These are phyloP conservation scores for Rallus limicola DNA, from an alignment of 2,113 vertebrate species.

Conservation along the genomic window DNA sequence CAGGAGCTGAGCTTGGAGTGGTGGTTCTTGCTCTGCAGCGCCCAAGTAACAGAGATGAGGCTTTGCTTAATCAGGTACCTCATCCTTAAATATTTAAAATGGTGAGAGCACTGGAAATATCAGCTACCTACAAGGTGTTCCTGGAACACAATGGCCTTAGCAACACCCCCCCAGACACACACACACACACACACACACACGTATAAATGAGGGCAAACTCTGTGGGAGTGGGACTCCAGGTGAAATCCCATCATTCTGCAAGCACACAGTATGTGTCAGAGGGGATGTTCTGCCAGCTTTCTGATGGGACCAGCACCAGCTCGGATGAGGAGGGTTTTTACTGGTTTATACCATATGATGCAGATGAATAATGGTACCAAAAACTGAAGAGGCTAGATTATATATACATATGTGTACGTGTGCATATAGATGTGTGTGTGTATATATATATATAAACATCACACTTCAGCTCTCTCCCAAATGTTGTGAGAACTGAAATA, in stretches of 20 bases:
- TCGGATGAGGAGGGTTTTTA: background rate
- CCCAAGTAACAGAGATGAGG: fast-evolving
- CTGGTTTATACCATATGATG: background rate
- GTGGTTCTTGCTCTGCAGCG: too few relatives aligned
- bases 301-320: background rate
- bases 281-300: background rate
- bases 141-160: background rate
- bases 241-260: background rate
- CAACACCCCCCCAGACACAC: too few relatives aligned
- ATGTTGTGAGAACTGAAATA: slow-evolving; percentile 2
- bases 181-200: too few relatives aligned
- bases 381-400: background rate
- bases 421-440: fast-evolving
- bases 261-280: too few relatives aligned
- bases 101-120: background rate
- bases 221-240: background rate
- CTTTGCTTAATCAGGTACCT: background rate
- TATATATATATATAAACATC: background rate
- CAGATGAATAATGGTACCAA: background rate
- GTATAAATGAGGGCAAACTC: background rate
- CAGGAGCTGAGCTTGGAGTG: background rate
- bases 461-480: background rate
- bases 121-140: background rate
- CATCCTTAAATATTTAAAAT: background rate
- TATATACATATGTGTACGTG: background rate